Base-by-base conservation (phyloP, 2,113 vertebrate genomes). In the Malaclemys terrapin region DNA sequence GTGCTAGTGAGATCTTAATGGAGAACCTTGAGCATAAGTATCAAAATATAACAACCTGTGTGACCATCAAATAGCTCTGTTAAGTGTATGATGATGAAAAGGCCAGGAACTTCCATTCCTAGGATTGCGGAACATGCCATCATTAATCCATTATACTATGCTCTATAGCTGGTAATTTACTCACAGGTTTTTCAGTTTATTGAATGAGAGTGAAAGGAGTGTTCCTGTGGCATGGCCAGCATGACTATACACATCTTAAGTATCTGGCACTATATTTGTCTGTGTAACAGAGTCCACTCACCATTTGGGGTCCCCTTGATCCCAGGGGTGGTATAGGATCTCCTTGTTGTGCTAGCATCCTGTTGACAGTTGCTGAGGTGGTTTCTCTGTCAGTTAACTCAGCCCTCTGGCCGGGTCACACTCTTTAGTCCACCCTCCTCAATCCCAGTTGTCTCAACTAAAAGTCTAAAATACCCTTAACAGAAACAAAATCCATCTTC, bases 91-190 rank as follows among this genome's bases (percentile, higher is more conserved):
- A 78, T 31, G 10, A 4, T 31, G 25, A 80, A 2, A 3, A 47
- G 0, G 0, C 5, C 50, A 86, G 45, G 54, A 49, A 53, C 54
- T 92, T 90, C 85, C 5, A 90, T 47, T 9, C 3, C 13, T 54
- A 1, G 87, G 47, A 2, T 82, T 80, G n/a, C 93, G 84, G 89
- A 87, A 47, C 10, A 65, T 31, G 27, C 80, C 27, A 95, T 72
- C 84, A 87, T 57, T 93, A 96, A 96, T 89, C 89, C 75, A 85
- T 94, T 96, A 92, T 90, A 86, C 11, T 89, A 78, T 96, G 80
- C 65, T 88, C 49, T 92, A 82, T 8, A 89, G 94, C 9, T 72
- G 69, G n/a, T 87, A 95, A 94, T 97, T 95, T 95, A 88, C 25
- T 29, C 82, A 92, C 50, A 93, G 38, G 4, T n/a, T 8, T 76